Base-by-base conservation (phyloP, 1,140 invertebrate genomes). In the Meteorus sp. region DNA sequence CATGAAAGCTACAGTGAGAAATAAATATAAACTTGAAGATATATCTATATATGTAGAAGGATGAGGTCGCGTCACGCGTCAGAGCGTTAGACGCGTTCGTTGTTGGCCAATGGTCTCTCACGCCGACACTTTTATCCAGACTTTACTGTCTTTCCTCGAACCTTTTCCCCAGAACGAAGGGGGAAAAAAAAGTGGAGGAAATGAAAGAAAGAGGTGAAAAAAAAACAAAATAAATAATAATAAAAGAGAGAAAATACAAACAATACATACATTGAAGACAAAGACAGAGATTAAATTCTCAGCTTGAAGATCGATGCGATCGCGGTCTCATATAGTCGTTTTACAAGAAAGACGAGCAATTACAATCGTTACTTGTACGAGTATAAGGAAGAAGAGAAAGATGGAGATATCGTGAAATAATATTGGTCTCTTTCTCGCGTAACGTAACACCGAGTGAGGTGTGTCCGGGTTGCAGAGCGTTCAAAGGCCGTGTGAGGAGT, bases 401-500 rank as follows among this genome's bases (percentile, higher is more conserved):
- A 23, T 13, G 29, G 43, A 27, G 23, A 4, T 43, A n/a, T n/a
- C 9, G 13, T 15, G 19, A 25, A 7, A 45, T n/a, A 45, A 45
- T 8, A 23, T n/a, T 25, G 43, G 6, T 50, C 2, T 50, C 39
- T 25, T 27, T 33, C 29, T 39, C 27, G 44, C 55, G 55, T 57
- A 57, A 57, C 44, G 55, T 25, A 50, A 57, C 43, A 50, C 55
- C 55, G 44, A 35, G 27, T 19, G 31, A 57, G 55, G 55, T 57
- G 55, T 57, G 55, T 57, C 55, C 55, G 44, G 55, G 55, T 57
- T 50, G 47, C 27, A 31, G 29, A 33, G n/a, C 47, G 47, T 50
- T 50, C 47, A 50, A 50, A 50, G 47, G 27, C 47, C 47, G 27
- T 31, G 15, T 13, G 22, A 47, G 27, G 13, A 19, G 47, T 45